These are phyloP conservation scores for Rhorus exstirpatorius DNA, from an alignment of 2,888 invertebrate species.

Conservation along the genomic window DNA sequence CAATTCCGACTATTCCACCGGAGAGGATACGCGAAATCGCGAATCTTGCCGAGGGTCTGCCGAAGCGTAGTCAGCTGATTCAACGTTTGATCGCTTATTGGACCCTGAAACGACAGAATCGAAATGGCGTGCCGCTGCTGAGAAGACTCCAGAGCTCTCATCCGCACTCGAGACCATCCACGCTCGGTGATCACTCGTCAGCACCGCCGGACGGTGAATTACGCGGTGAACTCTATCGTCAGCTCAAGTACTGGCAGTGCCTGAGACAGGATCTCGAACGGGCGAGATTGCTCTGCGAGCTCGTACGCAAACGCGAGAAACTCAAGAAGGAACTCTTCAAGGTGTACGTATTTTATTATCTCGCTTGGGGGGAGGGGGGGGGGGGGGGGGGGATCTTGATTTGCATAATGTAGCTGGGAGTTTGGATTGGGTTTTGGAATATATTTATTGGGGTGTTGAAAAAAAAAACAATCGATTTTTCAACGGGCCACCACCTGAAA, in stretches of 20 bases:
- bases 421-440: too few species aligned
- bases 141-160: constrained; percentile 91
- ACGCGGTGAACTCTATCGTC: constrained; percentile 91
- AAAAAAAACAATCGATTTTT: too few species aligned
- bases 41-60: constrained; percentile 87
- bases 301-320: constrained; percentile 98
- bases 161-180: constrained; percentile 82
- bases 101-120: constrained; percentile 97
- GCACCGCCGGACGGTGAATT: constrained; percentile 83
- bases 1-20: constrained; percentile 97
- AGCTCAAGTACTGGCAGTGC: constrained; percentile 97
- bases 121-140: constrained; percentile 98
- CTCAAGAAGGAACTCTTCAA: constrained; percentile 95
- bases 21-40: constrained; percentile 96
- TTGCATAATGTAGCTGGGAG: too few species aligned
- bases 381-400: too few species aligned
- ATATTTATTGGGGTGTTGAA: too few species aligned
- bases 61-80: constrained; percentile 94
- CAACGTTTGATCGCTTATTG: constrained; percentile 97
- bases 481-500: too few species aligned
- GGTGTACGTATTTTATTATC: constrained; percentile 86
- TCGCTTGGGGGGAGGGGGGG: too few species aligned
- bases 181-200: constrained; percentile 79
- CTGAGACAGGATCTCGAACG: constrained; percentile 97
- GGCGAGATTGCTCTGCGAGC: constrained; percentile 95